Conservation (phyloP, 2,888 invertebrate genomes). For the Galeopsomyia nigrocyanea region DNA sequence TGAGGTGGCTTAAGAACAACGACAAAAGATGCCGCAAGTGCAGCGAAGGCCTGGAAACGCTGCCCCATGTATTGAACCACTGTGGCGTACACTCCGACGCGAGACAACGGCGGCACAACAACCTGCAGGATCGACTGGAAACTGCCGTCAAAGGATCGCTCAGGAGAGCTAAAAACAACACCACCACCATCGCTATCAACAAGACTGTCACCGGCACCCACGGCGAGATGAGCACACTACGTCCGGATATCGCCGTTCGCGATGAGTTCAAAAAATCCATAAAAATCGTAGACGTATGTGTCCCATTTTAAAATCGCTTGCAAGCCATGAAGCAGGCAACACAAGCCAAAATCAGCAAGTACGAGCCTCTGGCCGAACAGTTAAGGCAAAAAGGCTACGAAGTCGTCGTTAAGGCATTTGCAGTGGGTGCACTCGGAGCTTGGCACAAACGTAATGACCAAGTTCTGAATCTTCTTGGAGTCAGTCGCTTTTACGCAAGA, state of each 20-base stretch:
- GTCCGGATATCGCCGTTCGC: conserved; percentile 50
- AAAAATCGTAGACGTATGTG: conserved; percentile 57
- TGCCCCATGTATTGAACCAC: conserved; percentile 63
- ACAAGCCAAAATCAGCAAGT: conserved; percentile 51
- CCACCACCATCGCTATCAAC: conserved; percentile 44
- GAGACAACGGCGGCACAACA: conserved; percentile 53
- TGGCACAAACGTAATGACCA: conserved; percentile 42
- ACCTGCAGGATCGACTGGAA: conserved; percentile 50
- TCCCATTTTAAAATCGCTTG: conserved; percentile 58
- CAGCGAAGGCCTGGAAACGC: conserved; percentile 54
- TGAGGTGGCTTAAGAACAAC: conserved; percentile 35
- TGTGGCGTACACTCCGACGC: conserved; percentile 57
- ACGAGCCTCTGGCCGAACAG: conserved; percentile 49
- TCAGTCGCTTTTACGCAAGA: conserved; percentile 48
- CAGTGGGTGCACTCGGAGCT: conserved; percentile 45
- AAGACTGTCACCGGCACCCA: conserved; percentile 40
- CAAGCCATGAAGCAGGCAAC: conserved; percentile 53
- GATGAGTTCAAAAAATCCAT: conserved; percentile 49
- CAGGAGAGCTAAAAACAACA: not conserved
- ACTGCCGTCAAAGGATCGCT: conserved; percentile 41
- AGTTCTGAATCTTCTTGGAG: conserved; percentile 27
- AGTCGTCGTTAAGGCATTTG: conserved; percentile 43
- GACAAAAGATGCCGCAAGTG: conserved; percentile 58
- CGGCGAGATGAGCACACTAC: conserved; percentile 34
- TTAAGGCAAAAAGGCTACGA: conserved; percentile 44